Evolutionary conservation across 2,797 vertebrate genomes (phyloP).

Genomic region (Myotis findleyi): DNA sequence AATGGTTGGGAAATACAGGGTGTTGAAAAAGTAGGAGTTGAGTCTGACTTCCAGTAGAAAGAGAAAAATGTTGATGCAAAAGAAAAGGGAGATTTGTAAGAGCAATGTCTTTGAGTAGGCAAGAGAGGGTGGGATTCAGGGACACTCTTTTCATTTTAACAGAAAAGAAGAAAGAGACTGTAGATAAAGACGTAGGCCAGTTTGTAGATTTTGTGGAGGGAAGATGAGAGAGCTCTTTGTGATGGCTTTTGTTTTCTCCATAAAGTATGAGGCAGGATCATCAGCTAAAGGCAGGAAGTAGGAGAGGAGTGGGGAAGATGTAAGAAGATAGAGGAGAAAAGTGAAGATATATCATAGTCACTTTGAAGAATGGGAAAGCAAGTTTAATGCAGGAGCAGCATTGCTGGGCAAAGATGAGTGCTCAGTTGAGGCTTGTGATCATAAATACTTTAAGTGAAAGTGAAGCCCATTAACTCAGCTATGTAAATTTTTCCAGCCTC

Average conservation of each 20-base stretch:
- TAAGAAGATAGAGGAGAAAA: not conserved
- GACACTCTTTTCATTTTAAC: not conserved
- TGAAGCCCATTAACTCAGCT: constrained; percentile 13
- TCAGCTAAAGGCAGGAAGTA: constrained; percentile 21
- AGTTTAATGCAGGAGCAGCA: constrained; percentile 36
- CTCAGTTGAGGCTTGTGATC: constrained; percentile 34
- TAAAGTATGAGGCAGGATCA: not conserved
- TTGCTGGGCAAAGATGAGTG: constrained; percentile 9
- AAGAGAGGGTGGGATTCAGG: not conserved
- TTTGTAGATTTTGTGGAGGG: constrained; percentile 29
- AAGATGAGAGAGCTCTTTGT: constrained; percentile 27
- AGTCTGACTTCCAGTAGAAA: constrained; percentile 27
- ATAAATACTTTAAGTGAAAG: constrained; percentile 54
- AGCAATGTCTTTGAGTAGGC: not conserved
- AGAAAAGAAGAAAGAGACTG: constrained; percentile 20
- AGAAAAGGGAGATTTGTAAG: not conserved
- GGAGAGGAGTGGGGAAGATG: not conserved
- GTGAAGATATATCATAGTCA: not conserved
- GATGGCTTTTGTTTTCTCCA: constrained; percentile 38
- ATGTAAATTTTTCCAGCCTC: constrained; percentile 43
- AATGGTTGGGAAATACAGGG: not conserved
- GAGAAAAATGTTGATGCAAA: not conserved
- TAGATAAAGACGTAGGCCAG: not conserved
- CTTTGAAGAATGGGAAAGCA: constrained; percentile 42
- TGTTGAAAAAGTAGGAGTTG: constrained; percentile 14